Percentiles rank a stretch among this genome's conserved stretches.
phyloP scores from a whole-genome alignment of 2,888 invertebrate genomes.

The Thumatha senex region DNA sequence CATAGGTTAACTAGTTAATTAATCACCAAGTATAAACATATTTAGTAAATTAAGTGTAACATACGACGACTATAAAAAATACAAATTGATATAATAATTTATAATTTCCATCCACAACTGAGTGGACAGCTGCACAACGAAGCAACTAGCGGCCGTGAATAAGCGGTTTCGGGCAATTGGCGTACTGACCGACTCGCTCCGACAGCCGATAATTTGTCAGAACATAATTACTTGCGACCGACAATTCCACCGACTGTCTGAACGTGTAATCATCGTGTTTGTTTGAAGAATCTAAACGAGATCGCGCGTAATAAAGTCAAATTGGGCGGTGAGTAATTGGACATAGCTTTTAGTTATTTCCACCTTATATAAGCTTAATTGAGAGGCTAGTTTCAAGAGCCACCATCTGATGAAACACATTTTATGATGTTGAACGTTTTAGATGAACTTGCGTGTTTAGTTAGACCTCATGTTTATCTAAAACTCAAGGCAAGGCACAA shows the following conservation, averaged over 20 bases:
- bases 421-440: neutral
- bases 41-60: neutral
- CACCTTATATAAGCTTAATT: conserved; percentile 2
- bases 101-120: conserved; percentile 2
- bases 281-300: conserved; percentile 47
- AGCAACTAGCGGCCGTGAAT: conserved; percentile 78
- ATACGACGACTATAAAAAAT: neutral
- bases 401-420: neutral
- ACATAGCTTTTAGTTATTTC: conserved; percentile 11
- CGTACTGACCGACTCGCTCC: conserved; percentile 31
- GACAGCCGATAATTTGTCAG: conserved; percentile 25
- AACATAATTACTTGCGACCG: conserved; percentile 14
- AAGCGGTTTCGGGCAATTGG: conserved; percentile 67
- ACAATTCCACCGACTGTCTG: conserved; percentile 7
- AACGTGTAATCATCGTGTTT: conserved; percentile 41
- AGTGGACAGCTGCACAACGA: conserved; percentile 60
- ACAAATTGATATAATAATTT: conserved; percentile 1
- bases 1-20: neutral
- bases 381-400: conserved; percentile 4
- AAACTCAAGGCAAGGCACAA: too few relatives aligned
- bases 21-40: conserved; percentile 17
- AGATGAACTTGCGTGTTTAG: neutral
- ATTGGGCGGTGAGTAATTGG: conserved; percentile 29
- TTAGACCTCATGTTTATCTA: too few relatives aligned
- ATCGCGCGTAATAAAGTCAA: conserved; percentile 19